These are phyloP conservation scores for Macrosteles quadrilineatus DNA, from an alignment of 1,140 invertebrate genomes.

Conservation along the genomic window DNA sequence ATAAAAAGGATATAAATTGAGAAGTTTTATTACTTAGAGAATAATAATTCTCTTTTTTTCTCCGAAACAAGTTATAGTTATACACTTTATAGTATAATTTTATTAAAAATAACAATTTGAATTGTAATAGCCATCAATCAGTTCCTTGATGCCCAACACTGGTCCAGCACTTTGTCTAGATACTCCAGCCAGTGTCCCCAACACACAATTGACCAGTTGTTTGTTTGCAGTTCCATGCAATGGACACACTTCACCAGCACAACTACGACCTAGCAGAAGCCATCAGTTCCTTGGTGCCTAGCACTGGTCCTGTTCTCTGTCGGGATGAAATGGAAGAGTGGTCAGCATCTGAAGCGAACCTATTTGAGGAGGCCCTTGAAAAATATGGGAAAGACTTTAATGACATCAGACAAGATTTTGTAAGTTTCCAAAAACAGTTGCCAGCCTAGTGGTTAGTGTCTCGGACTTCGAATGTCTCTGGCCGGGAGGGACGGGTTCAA, in stretches of 20 bases:
- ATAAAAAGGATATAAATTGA: no score
- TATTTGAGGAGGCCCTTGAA: constrained; percentile 98
- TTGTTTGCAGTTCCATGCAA: constrained; percentile 87
- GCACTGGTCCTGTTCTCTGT: constrained; percentile 93
- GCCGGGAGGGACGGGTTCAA: no score
- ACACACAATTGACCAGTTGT: no score
- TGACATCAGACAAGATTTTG: constrained; percentile 97
- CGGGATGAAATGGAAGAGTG: constrained; percentile 99
- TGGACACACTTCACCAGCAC: constrained; percentile 95
- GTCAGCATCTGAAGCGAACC: constrained; percentile 97
- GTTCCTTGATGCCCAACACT: constrained; percentile 90
- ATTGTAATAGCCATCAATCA: no score
- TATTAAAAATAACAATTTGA: no score
- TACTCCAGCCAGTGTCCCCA: no score
- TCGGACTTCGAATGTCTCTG: no score
- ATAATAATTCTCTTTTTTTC: no score
- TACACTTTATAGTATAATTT: no score
- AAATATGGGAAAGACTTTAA: constrained; percentile 99
- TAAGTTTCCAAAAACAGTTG: constrained; percentile 69
- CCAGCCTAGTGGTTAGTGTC: no score
- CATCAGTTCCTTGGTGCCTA: constrained; percentile 91
- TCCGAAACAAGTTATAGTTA: no score
- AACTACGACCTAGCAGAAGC: constrained; percentile 90
- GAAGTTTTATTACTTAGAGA: no score
- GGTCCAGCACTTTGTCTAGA: constrained; percentile 97